Evolutionary conservation across 37 sponge, comb jelly and placozoan species (phyloP), one percentile per base, ranked within the genome.

Genomic region (Cladorhizidae sp.): DNA sequence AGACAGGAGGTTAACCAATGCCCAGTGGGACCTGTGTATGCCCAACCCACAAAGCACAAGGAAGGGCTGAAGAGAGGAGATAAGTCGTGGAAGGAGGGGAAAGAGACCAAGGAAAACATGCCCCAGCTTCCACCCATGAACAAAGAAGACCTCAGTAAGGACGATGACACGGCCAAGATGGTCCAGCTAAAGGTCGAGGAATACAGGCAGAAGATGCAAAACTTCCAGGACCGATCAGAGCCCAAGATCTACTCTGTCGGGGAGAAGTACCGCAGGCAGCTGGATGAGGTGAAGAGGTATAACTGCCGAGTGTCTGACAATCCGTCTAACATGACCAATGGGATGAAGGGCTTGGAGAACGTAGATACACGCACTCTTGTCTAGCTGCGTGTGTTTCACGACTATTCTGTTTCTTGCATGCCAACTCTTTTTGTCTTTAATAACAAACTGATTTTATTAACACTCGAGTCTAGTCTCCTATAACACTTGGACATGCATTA

Each of bases 141-240:
- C 35, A 38, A 37, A 38, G 39, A 52, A 70, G 26, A 15, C 33
- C 38, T 6, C 25, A 22, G 35, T 18, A 26, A 78, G 41, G 38
- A 57, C 2, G 59, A 68, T 32, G 72, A 57, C 0, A 25, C 72
- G 14, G 71, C 33, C 52, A 15, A 1, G 12, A 15, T 85, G n/a
- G 70, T 85, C 49, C 75, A 85, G 40, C 25, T 72, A 62, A 77
- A 65, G 58, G 40, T 78, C 15, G 51, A 41, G 1, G 72, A 85
- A 57, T 77, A 78, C 45, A 65, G 63, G 9, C 40, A 50, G 18
- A 77, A 62, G 32, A 22, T 58, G 3, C 33, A 57, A 28, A 49
- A 78, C 63, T 85, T 85, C 40, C 45, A 78, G 51, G 78, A 85
- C 58, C 68, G 69, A 29, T 77, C 85, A 0, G 85, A 85, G 59